These are phyloP conservation scores for Rhagonycha fulva DNA, from an alignment of 2,888 invertebrate genomes.

Conservation along the genomic window DNA sequence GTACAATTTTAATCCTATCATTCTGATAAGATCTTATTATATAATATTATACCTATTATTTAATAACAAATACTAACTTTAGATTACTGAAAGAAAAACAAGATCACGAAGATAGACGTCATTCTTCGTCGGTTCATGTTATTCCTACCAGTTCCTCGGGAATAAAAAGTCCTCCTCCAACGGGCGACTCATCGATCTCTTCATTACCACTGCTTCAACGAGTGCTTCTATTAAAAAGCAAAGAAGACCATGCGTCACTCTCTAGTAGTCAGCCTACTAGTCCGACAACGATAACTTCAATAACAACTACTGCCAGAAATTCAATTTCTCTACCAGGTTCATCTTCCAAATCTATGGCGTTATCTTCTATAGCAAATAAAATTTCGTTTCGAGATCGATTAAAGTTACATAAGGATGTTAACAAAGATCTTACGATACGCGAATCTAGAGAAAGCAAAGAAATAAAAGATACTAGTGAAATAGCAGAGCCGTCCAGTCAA, in stretches of 20 bases:
- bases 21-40: neutral
- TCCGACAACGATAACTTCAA: conserved; percentile 33
- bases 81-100: conserved; percentile 84
- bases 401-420: conserved; percentile 42
- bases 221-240: conserved; percentile 74
- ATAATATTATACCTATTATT: neutral
- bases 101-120: conserved; percentile 63
- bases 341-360: conserved; percentile 34
- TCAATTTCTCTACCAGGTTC: conserved; percentile 26
- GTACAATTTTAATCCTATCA: conserved; percentile 26
- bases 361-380: conserved; percentile 43
- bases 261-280: conserved; percentile 43
- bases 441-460: conserved; percentile 38
- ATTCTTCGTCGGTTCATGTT: conserved; percentile 50
- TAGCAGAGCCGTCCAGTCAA: conserved; percentile 45
- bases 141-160: conserved; percentile 62
- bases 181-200: conserved; percentile 68
- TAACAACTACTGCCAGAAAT: conserved; percentile 27
- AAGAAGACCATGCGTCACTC: conserved; percentile 66
- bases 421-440: conserved; percentile 41
- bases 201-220: conserved; percentile 76
- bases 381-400: conserved; percentile 49
- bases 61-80: neutral
- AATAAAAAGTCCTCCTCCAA: conserved; percentile 57
- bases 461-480: conserved; percentile 35